Evolutionary conservation across 2,113 vertebrate genomes (phyloP).

Genomic region (Oreochromis aureus): DNA sequence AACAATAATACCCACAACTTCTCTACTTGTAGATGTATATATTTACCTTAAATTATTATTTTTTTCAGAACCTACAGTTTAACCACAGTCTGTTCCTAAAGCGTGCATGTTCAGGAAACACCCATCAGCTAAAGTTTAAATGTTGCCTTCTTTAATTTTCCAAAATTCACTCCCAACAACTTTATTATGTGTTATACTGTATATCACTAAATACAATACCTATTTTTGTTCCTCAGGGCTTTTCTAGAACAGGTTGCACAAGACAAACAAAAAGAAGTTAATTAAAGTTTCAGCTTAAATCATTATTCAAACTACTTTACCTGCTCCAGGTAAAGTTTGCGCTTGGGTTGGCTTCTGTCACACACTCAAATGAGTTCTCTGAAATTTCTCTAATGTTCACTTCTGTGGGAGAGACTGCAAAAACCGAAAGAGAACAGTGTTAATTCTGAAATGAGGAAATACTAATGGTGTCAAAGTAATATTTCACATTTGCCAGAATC

Average conservation of each 20-base stretch:
- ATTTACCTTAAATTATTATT: neutral
- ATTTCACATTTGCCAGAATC: neutral
- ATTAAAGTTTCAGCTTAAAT: neutral
- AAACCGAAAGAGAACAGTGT: neutral
- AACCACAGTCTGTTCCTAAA: neutral
- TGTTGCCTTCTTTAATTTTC: neutral
- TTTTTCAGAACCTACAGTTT: neutral
- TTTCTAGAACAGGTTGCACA: neutral
- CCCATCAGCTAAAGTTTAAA: neutral
- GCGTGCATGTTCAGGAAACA: neutral
- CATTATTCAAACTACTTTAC: neutral
- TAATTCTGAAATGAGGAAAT: neutral
- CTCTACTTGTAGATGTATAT: too few relatives aligned
- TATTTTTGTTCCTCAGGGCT: neutral
- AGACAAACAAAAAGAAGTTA: neutral
- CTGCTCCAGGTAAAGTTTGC: conserved; percentile 50
- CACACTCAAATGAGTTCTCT: conserved; percentile 16
- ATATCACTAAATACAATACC: neutral
- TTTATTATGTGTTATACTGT: neutral
- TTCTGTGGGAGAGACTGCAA: conserved; percentile 34
- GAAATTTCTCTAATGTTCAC: neutral
- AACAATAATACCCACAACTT: too few relatives aligned
- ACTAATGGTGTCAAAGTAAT: neutral
- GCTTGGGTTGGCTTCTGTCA: conserved; percentile 22
- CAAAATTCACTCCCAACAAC: neutral